Conservation (phyloP, 2,888 invertebrate species). For the Linhomoeus sp. region DNA sequence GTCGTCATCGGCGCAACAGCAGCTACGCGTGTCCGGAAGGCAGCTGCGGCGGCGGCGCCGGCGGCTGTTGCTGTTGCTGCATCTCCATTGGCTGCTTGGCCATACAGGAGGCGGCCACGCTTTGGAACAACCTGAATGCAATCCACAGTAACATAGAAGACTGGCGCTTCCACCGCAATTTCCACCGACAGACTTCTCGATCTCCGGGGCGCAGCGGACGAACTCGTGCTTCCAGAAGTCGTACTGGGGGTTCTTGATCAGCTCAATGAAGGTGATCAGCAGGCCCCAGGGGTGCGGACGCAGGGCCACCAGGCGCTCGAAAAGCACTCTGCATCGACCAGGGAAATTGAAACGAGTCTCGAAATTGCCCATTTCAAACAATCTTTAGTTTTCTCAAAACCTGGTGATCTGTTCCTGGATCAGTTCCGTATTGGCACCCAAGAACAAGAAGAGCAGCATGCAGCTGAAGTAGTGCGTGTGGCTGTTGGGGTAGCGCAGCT, state of each 20-base stretch:
- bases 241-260: slow-evolving; percentile 92
- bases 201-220: slow-evolving; percentile 96
- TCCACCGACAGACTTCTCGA: slow-evolving; percentile 44
- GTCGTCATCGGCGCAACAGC: too few species aligned
- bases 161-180: too few species aligned
- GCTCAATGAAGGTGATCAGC: slow-evolving; percentile 90
- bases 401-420: slow-evolving; percentile 92
- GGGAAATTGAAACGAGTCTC: too few species aligned
- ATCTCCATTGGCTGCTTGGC: slow-evolving; percentile 3
- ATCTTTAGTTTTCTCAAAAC: too few species aligned
- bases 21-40: too few species aligned
- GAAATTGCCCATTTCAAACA: too few species aligned
- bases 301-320: slow-evolving; percentile 90
- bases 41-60: too few species aligned
- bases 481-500: slow-evolving; percentile 92
- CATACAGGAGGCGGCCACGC: slow-evolving; percentile 86
- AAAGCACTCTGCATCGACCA: slow-evolving; percentile 42
- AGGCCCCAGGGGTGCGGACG: slow-evolving; percentile 98
- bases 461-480: slow-evolving; percentile 99
- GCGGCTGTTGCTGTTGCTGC: too few species aligned
- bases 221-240: slow-evolving; percentile 99
- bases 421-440: slow-evolving; percentile 59
- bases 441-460: slow-evolving; percentile 82
- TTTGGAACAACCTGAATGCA: slow-evolving; percentile 60
- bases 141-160: background rate